Evolutionary conservation across 2,888 invertebrate species (phyloP).

Genomic region (Gryllus longicercus): DNA sequence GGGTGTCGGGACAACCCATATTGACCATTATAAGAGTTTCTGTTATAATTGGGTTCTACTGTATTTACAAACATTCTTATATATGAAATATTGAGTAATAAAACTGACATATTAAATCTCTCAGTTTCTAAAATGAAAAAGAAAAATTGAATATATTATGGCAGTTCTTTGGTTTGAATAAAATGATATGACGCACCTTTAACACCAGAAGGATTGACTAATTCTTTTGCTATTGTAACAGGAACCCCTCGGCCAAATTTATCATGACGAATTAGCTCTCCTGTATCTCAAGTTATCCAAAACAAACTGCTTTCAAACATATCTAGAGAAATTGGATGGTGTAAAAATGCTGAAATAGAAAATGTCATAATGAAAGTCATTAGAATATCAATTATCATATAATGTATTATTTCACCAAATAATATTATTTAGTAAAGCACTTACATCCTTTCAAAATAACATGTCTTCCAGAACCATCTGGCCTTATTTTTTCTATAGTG

Average conservation of each 20-base stretch:
- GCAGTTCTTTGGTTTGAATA: no score
- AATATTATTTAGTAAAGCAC: not conserved
- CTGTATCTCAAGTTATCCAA: slow-evolving; percentile 88
- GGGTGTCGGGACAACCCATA: no score
- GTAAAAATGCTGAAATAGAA: slow-evolving; percentile 47
- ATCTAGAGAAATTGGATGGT: slow-evolving; percentile 83
- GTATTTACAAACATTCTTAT: no score
- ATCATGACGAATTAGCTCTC: slow-evolving; percentile 84
- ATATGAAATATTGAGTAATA: no score
- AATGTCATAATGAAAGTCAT: slow-evolving; percentile 19
- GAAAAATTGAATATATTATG: no score
- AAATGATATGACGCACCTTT: slow-evolving; percentile 55
- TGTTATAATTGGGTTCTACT: no score
- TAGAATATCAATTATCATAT: not conserved
- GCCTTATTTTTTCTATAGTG: slow-evolving; percentile 79
- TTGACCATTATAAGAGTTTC: no score
- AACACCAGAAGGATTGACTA: slow-evolving; percentile 82
- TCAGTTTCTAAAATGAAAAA: no score
- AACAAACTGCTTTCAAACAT: slow-evolving; percentile 90
- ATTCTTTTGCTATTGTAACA: slow-evolving; percentile 73
- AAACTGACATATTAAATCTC: no score
- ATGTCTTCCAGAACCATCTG: slow-evolving; percentile 74
- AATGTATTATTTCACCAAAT: not conserved
- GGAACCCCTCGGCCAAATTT: slow-evolving; percentile 96
- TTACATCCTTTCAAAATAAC: slow-evolving; percentile 63